Evolutionary conservation across 2,113 vertebrate species (phyloP).

Genomic region (human): GRCh38 chr4:6940001-6940500

Average conservation of each 20-base stretch:
- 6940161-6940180: not conserved
- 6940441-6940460: not conserved
- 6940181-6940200: not conserved
- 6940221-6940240: not conserved
- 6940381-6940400: not conserved
- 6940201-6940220: not conserved
- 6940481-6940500: not conserved
- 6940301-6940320: not conserved
- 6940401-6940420: not conserved
- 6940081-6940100: not conserved
- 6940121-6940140: not conserved
- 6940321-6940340: not conserved
- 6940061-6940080: not conserved
- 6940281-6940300: not conserved
- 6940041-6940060: too few relatives aligned
- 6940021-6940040: rapidly evolving
- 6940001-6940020: rapidly evolving
- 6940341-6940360: not conserved
- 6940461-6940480: not conserved
- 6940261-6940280: not conserved
- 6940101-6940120: not conserved
- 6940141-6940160: not conserved
- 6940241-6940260: not conserved
- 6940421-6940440: not conserved
- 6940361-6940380: not conserved